Percentiles rank a stretch among this genome's conserved stretches.
phyloP scores from a whole-genome alignment of 2,888 invertebrate genomes.

The Peribatodes rhomboidaria region DNA sequence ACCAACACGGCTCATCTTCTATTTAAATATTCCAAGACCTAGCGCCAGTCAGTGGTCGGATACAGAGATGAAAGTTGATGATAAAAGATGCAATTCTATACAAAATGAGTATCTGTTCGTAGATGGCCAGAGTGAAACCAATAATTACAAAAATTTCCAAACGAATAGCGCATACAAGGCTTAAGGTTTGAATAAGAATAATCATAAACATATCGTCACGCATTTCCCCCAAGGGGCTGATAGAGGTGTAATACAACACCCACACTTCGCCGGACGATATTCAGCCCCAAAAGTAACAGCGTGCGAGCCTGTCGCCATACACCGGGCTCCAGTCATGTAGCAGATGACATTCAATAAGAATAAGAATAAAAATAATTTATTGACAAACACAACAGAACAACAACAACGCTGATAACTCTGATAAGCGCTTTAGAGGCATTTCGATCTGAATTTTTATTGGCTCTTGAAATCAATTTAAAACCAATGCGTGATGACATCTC shows the following conservation, averaged over 20 bases:
- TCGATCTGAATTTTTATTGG: neutral
- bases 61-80: conserved; percentile 19
- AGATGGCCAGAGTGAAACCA: neutral
- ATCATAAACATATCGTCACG: too few relatives aligned
- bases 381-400: too few relatives aligned
- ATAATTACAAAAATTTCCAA: neutral
- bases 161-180: neutral
- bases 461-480: neutral
- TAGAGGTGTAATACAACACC: too few relatives aligned
- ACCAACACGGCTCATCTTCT: conserved; percentile 57
- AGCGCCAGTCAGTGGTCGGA: neutral
- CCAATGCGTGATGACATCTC: neutral
- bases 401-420: too few relatives aligned
- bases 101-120: neutral
- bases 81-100: conserved; percentile 6
- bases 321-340: too few relatives aligned
- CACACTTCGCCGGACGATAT: too few relatives aligned
- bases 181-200: neutral
- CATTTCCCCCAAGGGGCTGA: too few relatives aligned
- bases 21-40: conserved; percentile 48
- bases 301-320: too few relatives aligned
- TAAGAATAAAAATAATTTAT: too few relatives aligned
- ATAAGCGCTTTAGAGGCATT: neutral
- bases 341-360: too few relatives aligned
- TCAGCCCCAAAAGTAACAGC: too few relatives aligned